phyloP scores from a whole-genome alignment of 2,113 vertebrate species.

The Lepidothrix coronata region DNA sequence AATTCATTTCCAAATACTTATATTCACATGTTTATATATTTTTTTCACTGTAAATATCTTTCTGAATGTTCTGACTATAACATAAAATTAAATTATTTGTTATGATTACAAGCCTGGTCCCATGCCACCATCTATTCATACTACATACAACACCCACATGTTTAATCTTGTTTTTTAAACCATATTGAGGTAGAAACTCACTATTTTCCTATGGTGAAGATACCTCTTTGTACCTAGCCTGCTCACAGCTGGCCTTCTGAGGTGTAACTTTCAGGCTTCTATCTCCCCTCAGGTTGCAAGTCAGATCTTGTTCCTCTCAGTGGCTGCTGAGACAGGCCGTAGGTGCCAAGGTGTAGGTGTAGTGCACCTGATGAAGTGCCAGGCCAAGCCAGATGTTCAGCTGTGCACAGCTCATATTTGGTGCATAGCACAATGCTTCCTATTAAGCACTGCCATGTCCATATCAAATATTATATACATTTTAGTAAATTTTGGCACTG shows the following conservation, averaged over 20 bases:
- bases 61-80: background rate
- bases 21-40: background rate
- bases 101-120: background rate
- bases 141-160: background rate
- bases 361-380: background rate
- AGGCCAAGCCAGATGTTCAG: background rate
- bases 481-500: background rate
- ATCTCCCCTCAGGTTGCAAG: background rate
- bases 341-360: background rate
- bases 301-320: background rate
- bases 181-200: background rate
- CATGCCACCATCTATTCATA: background rate
- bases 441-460: background rate
- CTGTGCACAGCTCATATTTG: background rate
- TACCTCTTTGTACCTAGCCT: background rate
- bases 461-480: background rate
- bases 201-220: background rate
- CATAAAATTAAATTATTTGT: background rate
- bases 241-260: background rate
- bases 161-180: background rate
- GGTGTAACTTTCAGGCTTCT: background rate
- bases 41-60: background rate
- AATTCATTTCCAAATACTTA: background rate
- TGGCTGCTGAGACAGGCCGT: background rate
- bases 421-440: background rate